A percentile compares a stretch with the other conserved stretches of the same genome.
Evolutionary conservation across 2,888 invertebrate genomes (phyloP).

Genomic region (Eupithecia pulchellata): DNA sequence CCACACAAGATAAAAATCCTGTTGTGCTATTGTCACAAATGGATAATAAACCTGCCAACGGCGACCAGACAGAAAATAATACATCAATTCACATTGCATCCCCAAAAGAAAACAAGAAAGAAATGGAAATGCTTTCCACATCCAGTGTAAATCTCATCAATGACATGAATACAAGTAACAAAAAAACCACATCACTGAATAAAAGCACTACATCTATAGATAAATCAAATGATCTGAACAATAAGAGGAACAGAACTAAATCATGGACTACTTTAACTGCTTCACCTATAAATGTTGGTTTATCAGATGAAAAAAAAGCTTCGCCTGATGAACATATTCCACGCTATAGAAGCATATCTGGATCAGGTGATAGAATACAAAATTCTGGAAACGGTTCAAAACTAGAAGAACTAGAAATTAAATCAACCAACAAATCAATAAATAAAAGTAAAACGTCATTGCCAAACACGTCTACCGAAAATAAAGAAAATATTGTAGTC

Average conservation of each 20-base stretch:
- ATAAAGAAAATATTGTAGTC: conserved; percentile 25
- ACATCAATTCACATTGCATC: conserved; percentile 9
- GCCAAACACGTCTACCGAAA: conserved; percentile 26
- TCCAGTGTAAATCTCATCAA: conserved; percentile 57
- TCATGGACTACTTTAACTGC: conserved; percentile 62
- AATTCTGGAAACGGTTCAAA: conserved; percentile 29
- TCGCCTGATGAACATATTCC: conserved; percentile 3
- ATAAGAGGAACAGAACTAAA: conserved; percentile 66
- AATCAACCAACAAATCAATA: conserved; percentile 31
- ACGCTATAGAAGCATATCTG: conserved; percentile 48
- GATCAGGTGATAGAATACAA: conserved; percentile 57
- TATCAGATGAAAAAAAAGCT: conserved; percentile 14
- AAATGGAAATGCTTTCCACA: conserved; percentile 49
- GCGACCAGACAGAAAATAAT: neutral
- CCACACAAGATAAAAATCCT: conserved; percentile 11
- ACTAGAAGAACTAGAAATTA: conserved; percentile 37
- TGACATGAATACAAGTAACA: conserved; percentile 46
- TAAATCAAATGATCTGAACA: conserved; percentile 45
- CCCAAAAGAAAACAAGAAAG: conserved; percentile 28
- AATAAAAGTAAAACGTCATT: conserved; percentile 18
- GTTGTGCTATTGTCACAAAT: no score
- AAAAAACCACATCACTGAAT: conserved; percentile 51
- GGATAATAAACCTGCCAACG: conserved; percentile 1
- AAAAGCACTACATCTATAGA: conserved; percentile 62
- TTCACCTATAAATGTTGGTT: conserved; percentile 9